A percentile compares a stretch with the other conserved stretches of the same genome.
Conservation (phyloP, 2,797 vertebrate species). For the Gallinago nigripennis region DNA sequence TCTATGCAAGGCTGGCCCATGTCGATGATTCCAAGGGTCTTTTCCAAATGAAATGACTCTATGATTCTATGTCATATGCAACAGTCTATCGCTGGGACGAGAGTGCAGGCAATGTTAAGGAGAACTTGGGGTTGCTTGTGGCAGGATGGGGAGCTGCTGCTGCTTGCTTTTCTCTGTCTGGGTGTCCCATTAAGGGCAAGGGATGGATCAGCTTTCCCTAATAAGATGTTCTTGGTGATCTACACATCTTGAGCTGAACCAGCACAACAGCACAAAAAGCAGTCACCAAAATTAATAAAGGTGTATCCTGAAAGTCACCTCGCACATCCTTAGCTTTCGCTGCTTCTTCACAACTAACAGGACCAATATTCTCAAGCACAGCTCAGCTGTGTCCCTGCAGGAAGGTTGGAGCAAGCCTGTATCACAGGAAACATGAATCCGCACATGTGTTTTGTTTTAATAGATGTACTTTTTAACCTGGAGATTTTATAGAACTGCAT, state of each 20-base stretch:
- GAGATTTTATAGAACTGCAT: conserved; percentile 1
- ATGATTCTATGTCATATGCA: fast-evolving
- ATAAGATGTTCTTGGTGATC: not conserved
- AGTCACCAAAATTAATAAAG: not conserved
- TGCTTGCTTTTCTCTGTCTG: not conserved
- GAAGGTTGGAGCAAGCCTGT: not conserved
- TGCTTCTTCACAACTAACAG: not conserved
- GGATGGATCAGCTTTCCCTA: not conserved
- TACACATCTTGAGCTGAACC: not conserved
- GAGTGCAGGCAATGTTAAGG: not conserved
- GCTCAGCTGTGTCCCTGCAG: not conserved
- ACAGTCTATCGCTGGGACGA: not conserved
- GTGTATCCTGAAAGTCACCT: not conserved
- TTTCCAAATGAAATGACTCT: no score
- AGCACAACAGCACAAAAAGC: not conserved
- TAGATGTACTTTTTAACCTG: conserved; percentile 5
- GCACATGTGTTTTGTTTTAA: conserved; percentile 23
- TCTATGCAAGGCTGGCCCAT: not conserved
- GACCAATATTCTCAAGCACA: not conserved
- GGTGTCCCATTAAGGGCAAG: not conserved
- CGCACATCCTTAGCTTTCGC: not conserved
- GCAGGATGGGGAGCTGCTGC: not conserved
- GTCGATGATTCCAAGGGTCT: no score
- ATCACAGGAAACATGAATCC: not conserved
- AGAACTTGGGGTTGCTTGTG: not conserved